Percentiles rank a stretch among this genome's conserved stretches.
Conservation (phyloP, 1,140 invertebrate species). For the Zaprionus capensis region DNA sequence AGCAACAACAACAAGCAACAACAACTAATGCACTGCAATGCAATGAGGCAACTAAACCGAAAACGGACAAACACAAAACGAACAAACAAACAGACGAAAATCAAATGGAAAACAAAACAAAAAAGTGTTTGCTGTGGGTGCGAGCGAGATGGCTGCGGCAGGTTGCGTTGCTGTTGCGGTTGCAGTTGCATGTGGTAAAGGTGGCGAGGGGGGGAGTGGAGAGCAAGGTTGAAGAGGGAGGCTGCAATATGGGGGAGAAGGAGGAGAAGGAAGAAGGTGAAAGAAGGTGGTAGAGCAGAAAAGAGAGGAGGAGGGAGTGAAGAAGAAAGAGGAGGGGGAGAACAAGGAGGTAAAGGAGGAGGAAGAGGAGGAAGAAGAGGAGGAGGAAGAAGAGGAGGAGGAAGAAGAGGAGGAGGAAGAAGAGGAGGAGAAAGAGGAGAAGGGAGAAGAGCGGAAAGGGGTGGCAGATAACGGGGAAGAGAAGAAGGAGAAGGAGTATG, state of each 20-base stretch:
- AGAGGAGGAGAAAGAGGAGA: not conserved
- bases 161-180: not conserved
- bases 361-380: too few species aligned
- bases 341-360: not conserved
- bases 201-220: not conserved
- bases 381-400: too few species aligned
- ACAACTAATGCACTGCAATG: slow-evolving; percentile 47
- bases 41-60: slow-evolving; percentile 52
- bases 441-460: not conserved
- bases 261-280: too few species aligned
- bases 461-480: too few species aligned
- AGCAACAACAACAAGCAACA: slow-evolving; percentile 47
- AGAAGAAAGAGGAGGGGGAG: not conserved
- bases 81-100: slow-evolving; percentile 30
- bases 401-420: not conserved
- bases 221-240: not conserved
- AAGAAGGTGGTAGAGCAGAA: not conserved
- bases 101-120: slow-evolving; percentile 38
- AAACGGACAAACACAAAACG: slow-evolving; percentile 39
- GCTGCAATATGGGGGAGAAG: not conserved
- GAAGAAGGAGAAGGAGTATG: too few species aligned
- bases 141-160: not conserved
- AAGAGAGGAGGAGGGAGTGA: too few species aligned
- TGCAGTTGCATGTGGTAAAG: slow-evolving; percentile 16
- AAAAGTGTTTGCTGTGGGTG: slow-evolving; percentile 7